Evolutionary conservation across 2,888 invertebrate genomes (phyloP).

Genomic region (Monoplex corrugatus): DNA sequence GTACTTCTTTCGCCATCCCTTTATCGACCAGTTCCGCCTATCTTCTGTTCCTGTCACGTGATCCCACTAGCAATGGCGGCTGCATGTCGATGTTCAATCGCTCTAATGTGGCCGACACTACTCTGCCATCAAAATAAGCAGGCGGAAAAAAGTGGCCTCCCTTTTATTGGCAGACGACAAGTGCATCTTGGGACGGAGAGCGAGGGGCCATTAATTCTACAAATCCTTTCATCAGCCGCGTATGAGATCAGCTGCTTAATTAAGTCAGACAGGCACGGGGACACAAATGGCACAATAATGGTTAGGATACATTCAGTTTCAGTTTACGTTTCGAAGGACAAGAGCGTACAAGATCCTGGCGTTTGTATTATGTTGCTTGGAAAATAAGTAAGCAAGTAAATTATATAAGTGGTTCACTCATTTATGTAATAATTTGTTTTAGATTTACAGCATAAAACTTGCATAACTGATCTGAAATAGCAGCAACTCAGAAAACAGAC

Average conservation of each 20-base stretch:
- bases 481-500: too few species aligned
- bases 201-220: neutral
- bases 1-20: neutral
- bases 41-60: conserved; percentile 49
- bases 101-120: conserved; percentile 47
- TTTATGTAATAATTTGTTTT: too few species aligned
- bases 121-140: conserved; percentile 45
- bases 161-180: neutral
- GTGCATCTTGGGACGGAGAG: neutral
- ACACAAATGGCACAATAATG: too few species aligned
- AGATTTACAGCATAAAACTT: too few species aligned
- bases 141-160: neutral
- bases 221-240: neutral
- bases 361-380: too few species aligned
- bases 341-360: too few species aligned
- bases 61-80: conserved; percentile 36
- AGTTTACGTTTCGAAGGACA: too few species aligned
- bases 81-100: conserved; percentile 49
- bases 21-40: conserved; percentile 50
- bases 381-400: too few species aligned
- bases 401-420: too few species aligned
- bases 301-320: too few species aligned
- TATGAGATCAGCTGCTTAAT: neutral
- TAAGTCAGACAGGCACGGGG: neutral
- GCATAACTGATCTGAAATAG: too few species aligned